Percentiles rank a stretch among this genome's conserved stretches.
Conservation (phyloP, 2,888 invertebrate genomes). For the Onthophagus sagittarius region DNA sequence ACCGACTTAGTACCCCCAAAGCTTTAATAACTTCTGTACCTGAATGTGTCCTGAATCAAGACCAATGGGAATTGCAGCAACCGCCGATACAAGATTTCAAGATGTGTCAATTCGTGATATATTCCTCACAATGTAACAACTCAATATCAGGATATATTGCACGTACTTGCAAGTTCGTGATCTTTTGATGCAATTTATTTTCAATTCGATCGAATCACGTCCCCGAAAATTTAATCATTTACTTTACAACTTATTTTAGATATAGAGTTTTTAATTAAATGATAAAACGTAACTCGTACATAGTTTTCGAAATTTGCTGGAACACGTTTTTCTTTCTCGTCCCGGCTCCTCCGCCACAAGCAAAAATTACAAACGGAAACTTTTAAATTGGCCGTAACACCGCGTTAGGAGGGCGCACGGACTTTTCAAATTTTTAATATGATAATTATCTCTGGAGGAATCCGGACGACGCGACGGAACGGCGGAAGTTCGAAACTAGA, state of each 20-base stretch:
- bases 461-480: background rate
- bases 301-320: background rate
- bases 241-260: background rate
- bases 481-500: slow-evolving; percentile 8
- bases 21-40: background rate
- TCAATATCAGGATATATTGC: background rate
- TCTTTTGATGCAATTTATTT: no score
- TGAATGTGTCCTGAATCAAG: background rate
- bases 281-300: background rate
- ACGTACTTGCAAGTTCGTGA: no score
- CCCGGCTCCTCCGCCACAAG: background rate
- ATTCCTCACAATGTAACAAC: background rate
- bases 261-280: background rate
- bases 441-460: slow-evolving; percentile 3
- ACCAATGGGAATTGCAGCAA: background rate
- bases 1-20: background rate
- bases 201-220: no score
- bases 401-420: background rate
- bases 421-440: slow-evolving; percentile 4
- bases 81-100: background rate
- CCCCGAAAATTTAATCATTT: background rate
- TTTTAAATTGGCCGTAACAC: slow-evolving; percentile 1
- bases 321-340: background rate
- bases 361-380: background rate
- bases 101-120: background rate